A percentile compares a stretch with the other conserved stretches of the same genome.
Conservation (phyloP, 1,140 invertebrate species). For the Tetramorium simillimum region DNA sequence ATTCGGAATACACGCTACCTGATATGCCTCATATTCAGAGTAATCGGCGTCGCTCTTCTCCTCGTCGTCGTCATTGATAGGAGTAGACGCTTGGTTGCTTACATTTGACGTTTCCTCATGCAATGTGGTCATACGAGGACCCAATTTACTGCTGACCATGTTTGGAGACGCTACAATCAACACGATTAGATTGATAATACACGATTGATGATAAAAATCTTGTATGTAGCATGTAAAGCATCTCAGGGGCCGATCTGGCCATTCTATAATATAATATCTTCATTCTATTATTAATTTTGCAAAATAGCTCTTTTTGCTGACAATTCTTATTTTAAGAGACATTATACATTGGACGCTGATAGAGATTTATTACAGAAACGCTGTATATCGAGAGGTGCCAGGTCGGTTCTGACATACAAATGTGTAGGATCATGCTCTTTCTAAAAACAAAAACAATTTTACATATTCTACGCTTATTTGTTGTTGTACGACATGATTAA, state of each 20-base stretch:
- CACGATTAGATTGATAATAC: background rate
- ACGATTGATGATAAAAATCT: background rate
- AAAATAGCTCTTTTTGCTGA: conserved; percentile 7
- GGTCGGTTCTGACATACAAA: conserved; percentile 74
- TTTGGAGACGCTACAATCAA: conserved; percentile 90
- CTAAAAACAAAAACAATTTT: conserved; percentile 64
- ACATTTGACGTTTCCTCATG: conserved; percentile 90
- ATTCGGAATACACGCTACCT: conserved; percentile 72
- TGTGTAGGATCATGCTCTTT: conserved; percentile 70
- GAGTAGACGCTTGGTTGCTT: conserved; percentile 79
- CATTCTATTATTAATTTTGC: background rate
- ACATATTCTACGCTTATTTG: conserved; percentile 69
- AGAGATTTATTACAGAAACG: background rate
- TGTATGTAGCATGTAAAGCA: conserved; percentile 8
- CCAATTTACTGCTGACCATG: conserved; percentile 91
- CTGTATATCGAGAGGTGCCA: conserved; percentile 65
- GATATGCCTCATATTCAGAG: conserved; percentile 87
- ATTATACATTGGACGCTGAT: background rate
- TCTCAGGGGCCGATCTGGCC: conserved; percentile 72
- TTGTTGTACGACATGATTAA: background rate
- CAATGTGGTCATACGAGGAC: conserved; percentile 95
- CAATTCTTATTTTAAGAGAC: conserved; percentile 42
- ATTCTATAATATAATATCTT: background rate
- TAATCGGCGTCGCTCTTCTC: conserved; percentile 88
- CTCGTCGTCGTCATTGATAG: conserved; percentile 85